Conservation (phyloP, 2,888 invertebrate genomes). For the Onchidella celtica region DNA sequence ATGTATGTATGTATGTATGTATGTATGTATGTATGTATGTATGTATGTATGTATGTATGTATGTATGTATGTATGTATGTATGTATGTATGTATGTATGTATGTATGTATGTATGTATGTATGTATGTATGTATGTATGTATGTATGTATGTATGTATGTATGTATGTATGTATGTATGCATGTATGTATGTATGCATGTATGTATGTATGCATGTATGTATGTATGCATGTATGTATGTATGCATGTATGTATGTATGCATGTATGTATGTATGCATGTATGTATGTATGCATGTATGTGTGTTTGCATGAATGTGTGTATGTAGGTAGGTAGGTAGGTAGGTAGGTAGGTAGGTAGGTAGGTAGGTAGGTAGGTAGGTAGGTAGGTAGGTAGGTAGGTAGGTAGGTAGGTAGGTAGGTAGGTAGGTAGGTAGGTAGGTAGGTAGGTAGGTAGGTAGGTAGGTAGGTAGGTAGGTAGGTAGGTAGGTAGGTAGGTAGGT, state of each 20-base stretch:
- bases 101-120: not conserved
- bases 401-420: too few relatives aligned
- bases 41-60: not conserved
- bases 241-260: not conserved
- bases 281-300: not conserved
- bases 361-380: too few relatives aligned
- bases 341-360: too few relatives aligned
- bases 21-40: too few relatives aligned
- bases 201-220: not conserved
- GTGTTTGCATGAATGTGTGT: too few relatives aligned
- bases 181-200: not conserved
- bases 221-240: not conserved
- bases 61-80: not conserved
- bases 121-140: not conserved
- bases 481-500: too few relatives aligned
- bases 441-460: too few relatives aligned
- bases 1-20: too few relatives aligned
- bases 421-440: too few relatives aligned
- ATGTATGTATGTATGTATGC: not conserved
- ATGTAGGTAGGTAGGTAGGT: too few relatives aligned
- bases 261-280: not conserved
- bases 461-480: too few relatives aligned
- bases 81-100: not conserved
- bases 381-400: too few relatives aligned
- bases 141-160: not conserved